Evolutionary conservation across 2,888 invertebrate species (phyloP).

Genomic region (Lithophane leautieri): DNA sequence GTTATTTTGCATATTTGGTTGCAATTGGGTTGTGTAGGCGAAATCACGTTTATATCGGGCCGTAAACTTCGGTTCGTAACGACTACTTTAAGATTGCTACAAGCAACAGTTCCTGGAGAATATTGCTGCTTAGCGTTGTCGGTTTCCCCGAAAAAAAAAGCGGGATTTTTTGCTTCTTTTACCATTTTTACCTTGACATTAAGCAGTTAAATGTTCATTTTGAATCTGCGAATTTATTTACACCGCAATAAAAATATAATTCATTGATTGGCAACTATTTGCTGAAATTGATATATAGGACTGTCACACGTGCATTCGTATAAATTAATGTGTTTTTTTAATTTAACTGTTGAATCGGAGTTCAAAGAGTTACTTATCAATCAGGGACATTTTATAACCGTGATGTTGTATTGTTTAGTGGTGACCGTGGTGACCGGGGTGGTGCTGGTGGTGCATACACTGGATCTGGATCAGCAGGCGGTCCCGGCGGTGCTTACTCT

Average conservation of each 20-base stretch:
- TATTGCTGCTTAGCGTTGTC: neutral
- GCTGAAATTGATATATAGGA: neutral
- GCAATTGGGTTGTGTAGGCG: neutral
- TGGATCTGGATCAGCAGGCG: conserved; percentile 72
- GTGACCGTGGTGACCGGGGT: conserved; percentile 85
- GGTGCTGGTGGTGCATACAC: conserved; percentile 79
- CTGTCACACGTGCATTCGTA: neutral
- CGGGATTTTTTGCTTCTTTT: neutral
- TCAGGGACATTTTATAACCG: neutral
- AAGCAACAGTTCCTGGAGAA: neutral
- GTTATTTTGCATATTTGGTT: conserved; percentile 25
- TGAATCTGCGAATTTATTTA: neutral
- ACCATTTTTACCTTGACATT: neutral
- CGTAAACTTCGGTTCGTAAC: neutral
- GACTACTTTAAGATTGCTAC: neutral
- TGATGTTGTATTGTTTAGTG: conserved; percentile 68
- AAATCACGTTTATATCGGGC: neutral
- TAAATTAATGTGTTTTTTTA: neutral
- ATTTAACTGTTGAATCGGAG: neutral
- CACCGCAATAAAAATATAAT: neutral
- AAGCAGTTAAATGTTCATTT: conserved; percentile 12
- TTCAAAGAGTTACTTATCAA: neutral
- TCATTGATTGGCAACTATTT: conserved; percentile 1
- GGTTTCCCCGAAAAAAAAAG: neutral
- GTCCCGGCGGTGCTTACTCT: conserved; percentile 69